These are phyloP conservation scores for Streblospio benedicti DNA, from an alignment of 1,140 invertebrate species.

Conservation along the genomic window DNA sequence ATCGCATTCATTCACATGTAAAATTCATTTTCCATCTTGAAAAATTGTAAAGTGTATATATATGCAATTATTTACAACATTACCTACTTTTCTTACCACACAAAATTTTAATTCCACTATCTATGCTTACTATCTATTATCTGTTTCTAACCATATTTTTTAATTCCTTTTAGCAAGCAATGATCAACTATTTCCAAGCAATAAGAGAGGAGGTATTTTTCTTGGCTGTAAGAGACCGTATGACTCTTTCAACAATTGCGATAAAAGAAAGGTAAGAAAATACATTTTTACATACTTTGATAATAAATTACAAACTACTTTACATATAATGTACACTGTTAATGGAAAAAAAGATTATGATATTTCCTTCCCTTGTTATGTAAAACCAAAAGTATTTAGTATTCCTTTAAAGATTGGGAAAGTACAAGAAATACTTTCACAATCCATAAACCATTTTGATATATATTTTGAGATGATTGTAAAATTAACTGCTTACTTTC, in stretches of 20 bases:
- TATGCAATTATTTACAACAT: background rate
- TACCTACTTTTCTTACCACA: background rate
- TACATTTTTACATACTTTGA: too few relatives aligned
- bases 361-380: too few relatives aligned
- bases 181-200: background rate
- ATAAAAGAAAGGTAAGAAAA: background rate
- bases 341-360: too few relatives aligned
- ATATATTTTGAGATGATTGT: background rate
- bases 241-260: background rate
- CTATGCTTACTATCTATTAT: background rate
- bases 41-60: background rate
- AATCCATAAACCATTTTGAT: too few relatives aligned
- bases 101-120: background rate
- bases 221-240: background rate
- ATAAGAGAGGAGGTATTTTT: background rate
- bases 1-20: too few relatives aligned
- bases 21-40: too few relatives aligned
- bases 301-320: too few relatives aligned
- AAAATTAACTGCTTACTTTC: background rate
- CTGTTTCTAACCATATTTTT: background rate
- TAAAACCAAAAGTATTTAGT: too few relatives aligned
- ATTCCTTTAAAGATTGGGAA: too few relatives aligned
- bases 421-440: too few relatives aligned
- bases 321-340: too few relatives aligned
- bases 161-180: background rate